Conservation (phyloP, 2,888 invertebrate species). For the Macropis europaea region DNA sequence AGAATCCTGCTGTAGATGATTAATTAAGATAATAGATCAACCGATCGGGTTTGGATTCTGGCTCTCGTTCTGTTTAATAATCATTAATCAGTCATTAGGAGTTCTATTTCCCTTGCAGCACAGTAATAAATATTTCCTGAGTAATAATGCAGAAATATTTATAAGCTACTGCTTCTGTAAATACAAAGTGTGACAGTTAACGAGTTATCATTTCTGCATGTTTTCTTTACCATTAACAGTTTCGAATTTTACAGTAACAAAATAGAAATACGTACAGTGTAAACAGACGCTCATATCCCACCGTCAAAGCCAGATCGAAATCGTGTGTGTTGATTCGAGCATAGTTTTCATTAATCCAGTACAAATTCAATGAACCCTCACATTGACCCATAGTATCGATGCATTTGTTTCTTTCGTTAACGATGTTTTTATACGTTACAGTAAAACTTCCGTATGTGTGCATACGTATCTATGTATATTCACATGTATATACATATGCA, state of each 20-base stretch:
- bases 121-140: background rate
- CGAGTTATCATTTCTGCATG: background rate
- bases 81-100: background rate
- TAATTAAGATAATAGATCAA: slow-evolving; percentile 11
- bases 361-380: slow-evolving; percentile 21
- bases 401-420: slow-evolving; percentile 21
- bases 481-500: slow-evolving; percentile 18
- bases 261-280: no score
- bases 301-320: slow-evolving; percentile 30
- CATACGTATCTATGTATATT: slow-evolving; percentile 21
- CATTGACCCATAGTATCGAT: slow-evolving; percentile 17
- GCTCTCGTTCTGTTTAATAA: background rate
- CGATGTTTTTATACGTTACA: slow-evolving; percentile 2
- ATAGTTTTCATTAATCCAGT: slow-evolving; percentile 12
- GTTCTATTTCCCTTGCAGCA: background rate
- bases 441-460: slow-evolving; percentile 33
- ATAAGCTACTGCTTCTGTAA: background rate
- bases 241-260: no score
- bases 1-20: slow-evolving; percentile 24
- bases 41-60: slow-evolving; percentile 28
- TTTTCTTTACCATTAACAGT: background rate
- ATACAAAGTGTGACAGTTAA: background rate
- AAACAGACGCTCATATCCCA: background rate
- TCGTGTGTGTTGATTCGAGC: slow-evolving; percentile 20
- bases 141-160: background rate